Percentiles rank a stretch among this genome's conserved stretches.
Evolutionary conservation across 1,140 invertebrate species (phyloP).

Genomic region (Dendrolimus kikuchii): DNA sequence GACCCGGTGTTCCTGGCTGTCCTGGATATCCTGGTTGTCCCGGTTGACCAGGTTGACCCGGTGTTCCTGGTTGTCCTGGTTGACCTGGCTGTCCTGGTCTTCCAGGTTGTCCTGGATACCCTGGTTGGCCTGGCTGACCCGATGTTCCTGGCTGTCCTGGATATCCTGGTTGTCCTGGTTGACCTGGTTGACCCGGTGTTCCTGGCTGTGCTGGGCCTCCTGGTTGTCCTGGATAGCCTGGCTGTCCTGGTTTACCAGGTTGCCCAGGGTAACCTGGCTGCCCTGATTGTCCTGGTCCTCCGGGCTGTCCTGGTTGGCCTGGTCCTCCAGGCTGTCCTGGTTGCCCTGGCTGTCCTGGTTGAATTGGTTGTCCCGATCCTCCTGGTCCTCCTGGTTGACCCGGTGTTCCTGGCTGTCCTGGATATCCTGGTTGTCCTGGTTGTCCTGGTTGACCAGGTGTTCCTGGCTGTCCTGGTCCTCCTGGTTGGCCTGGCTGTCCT

Average conservation of each 20-base stretch:
- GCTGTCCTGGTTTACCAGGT: slow-evolving; percentile 14
- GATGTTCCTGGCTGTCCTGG: slow-evolving; percentile 12
- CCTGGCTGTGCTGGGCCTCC: slow-evolving; percentile 14
- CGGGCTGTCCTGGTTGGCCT: slow-evolving; percentile 14
- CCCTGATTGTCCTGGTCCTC: slow-evolving; percentile 14
- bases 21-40: slow-evolving; percentile 15
- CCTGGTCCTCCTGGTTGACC: slow-evolving; percentile 14
- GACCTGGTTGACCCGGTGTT: slow-evolving; percentile 3
- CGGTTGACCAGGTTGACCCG: neutral
- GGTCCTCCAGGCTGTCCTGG: slow-evolving; percentile 13
- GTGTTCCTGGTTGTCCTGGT: slow-evolving; percentile 4
- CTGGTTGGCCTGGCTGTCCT: slow-evolving; percentile 1
- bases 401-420: neutral
- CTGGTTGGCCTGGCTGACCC: slow-evolving; percentile 12
- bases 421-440: neutral
- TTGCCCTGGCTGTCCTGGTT: slow-evolving; percentile 12
- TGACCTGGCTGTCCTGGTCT: slow-evolving; percentile 8
- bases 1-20: slow-evolving; percentile 11
- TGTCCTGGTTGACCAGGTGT: neutral
- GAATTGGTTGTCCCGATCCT: slow-evolving; percentile 11
- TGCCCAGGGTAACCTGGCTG: slow-evolving; percentile 14
- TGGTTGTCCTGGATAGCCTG: slow-evolving; percentile 14
- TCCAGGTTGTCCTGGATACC: slow-evolving; percentile 7
- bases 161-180: slow-evolving; percentile 6
- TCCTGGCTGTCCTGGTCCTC: neutral